Evolutionary conservation across 2,113 vertebrate genomes (phyloP), one percentile per base, ranked within the genome.

Genomic region (Zosterops borbonicus): DNA sequence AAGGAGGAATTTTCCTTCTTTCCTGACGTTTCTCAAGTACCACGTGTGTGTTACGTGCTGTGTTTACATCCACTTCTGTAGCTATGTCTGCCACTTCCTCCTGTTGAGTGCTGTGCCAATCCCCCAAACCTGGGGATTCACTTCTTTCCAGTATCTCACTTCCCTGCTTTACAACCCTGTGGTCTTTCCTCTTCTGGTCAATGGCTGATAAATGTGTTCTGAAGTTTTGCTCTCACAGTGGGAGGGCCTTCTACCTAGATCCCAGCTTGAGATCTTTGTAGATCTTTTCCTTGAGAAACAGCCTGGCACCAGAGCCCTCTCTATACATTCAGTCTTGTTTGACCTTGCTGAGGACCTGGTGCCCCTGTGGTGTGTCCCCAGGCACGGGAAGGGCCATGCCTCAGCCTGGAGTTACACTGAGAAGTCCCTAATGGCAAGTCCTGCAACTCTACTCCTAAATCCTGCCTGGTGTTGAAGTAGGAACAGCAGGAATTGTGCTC

Each of bases 31-130:
- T 91, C 80, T 37, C 47, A 52, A 83, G 27, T 69, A 27, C 10
- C 0, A 0, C 4, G 3, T 73, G 6, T 46, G 21, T 47, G 12
- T 87, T 87, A 18, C 1, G 3, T 42, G 17, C 21, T 63, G 22
- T 37, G 23, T 33, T 3, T 58, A 7, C 18, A 13, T 49, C 31
- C 37, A 22, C 11, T 42, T 52, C 33, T 68, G 12, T 75, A 55
- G 37, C 29, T 76, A 15, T 68, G 35, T 39, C 31, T 11, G 4
- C 49, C 81, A 6, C 47, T 7, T 83, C 0, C 27, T 68, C 15
- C 23, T 71, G 65, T 25, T 13, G 18, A 63, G 29, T 2, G 1
- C 9, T 20, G 11, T 56, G 63, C 49, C 47, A 50, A 0, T 35
- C 24, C 49, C 24, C 60, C 60, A 64, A 5, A 28, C 11, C 1